A percentile compares a stretch with the other conserved stretches of the same genome.
Conservation (phyloP, 2,888 invertebrate species). For the Melangyna quadrimaculata region DNA sequence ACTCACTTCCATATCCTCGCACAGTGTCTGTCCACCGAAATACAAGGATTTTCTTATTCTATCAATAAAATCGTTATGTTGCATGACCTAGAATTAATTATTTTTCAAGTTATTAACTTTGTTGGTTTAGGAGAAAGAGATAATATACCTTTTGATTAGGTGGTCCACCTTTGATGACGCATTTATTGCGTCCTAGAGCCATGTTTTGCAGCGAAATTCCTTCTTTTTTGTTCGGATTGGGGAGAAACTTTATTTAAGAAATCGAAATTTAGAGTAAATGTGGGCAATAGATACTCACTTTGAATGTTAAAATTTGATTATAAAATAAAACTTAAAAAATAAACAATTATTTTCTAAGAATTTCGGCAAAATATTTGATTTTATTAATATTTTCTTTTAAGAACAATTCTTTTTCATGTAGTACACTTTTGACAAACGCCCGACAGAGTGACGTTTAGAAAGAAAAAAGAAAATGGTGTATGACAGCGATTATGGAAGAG, state of each 20-base stretch:
- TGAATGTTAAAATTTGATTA: neutral
- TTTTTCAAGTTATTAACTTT: neutral
- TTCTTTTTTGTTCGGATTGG: neutral
- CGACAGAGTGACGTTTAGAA: slow-evolving; percentile 56
- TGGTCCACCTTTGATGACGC: slow-evolving; percentile 75
- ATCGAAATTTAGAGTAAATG: neutral
- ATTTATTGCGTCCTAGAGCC: slow-evolving; percentile 77
- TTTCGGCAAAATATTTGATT: slow-evolving; percentile 47
- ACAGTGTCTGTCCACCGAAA: slow-evolving; percentile 91
- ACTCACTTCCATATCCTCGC: slow-evolving; percentile 88
- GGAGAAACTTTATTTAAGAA: neutral
- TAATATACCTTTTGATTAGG: slow-evolving; percentile 70
- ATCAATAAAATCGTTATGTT: slow-evolving; percentile 89
- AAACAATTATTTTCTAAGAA: slow-evolving; percentile 23
- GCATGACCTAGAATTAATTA: slow-evolving; percentile 77
- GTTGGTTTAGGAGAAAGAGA: neutral
- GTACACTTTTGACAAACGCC: slow-evolving; percentile 53
- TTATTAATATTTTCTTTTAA: slow-evolving; percentile 11
- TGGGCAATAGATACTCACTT: neutral
- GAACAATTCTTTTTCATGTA: slow-evolving; percentile 32
- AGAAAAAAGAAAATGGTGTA: slow-evolving; percentile 35
- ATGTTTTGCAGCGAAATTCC: slow-evolving; percentile 48
- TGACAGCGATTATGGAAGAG: no score
- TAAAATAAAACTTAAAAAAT: slow-evolving; percentile 42
- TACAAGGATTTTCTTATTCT: slow-evolving; percentile 94